Conservation (phyloP, 2,888 invertebrate species). For the Melanargia galathea region DNA sequence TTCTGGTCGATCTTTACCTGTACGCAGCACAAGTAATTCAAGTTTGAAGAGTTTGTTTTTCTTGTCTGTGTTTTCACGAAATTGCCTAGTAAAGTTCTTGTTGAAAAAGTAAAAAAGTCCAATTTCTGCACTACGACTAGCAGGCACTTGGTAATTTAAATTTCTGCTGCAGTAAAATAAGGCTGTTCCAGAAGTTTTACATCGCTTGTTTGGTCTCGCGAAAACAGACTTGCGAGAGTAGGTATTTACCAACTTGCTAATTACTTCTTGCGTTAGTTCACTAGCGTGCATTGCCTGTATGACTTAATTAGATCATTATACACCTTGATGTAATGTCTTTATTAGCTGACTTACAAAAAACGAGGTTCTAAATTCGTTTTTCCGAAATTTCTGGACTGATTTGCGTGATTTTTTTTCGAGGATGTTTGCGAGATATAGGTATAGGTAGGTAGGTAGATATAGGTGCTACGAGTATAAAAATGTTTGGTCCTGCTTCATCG, state of each 20-base stretch:
- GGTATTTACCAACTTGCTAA: neutral
- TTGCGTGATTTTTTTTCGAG: too few species aligned
- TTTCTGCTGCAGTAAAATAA: conserved; percentile 1
- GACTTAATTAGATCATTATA: neutral
- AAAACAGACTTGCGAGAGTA: neutral
- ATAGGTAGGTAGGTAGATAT: too few species aligned
- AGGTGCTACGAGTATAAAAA: too few species aligned
- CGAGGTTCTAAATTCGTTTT: too few species aligned
- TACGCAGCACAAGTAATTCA: too few species aligned
- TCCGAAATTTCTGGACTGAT: too few species aligned
- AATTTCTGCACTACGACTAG: neutral
- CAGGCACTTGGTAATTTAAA: neutral
- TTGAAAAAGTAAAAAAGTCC: conserved; percentile 1
- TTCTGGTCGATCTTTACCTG: too few species aligned
- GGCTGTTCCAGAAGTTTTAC: neutral
- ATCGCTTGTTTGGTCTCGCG: neutral
- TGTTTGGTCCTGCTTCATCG: too few species aligned
- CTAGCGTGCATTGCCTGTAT: neutral
- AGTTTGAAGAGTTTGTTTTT: conserved; percentile 19
- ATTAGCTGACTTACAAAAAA: too few species aligned
- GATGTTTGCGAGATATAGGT: too few species aligned
- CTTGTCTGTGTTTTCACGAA: conserved; percentile 14
- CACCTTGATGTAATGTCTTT: neutral
- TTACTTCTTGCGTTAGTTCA: neutral
- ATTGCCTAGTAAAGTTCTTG: conserved; percentile 9